Percentiles rank a stretch among this genome's conserved stretches.
These are phyloP conservation scores for Helarctos malayanus DNA, from an alignment of 2,797 vertebrate species.

Conservation along the genomic window DNA sequence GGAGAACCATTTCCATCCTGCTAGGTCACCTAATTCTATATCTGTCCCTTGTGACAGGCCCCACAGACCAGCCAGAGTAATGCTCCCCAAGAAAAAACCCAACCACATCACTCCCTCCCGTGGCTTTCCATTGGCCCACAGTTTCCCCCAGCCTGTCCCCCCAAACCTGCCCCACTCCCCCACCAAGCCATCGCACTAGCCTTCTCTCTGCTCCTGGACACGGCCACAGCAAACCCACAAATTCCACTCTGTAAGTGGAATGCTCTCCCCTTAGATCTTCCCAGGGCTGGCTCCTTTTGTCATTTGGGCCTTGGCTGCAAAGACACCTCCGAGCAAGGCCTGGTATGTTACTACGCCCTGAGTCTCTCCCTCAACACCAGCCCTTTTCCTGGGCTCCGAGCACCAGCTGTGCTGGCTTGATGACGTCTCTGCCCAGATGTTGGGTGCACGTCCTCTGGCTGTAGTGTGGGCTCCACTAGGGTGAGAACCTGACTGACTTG, in stretches of 20 bases:
- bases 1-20: background rate
- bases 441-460: background rate
- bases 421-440: background rate
- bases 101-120: rapidly evolving
- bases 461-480: background rate
- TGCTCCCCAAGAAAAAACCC: background rate
- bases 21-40: too few species aligned
- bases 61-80: background rate
- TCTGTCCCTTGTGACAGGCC: background rate
- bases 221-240: background rate
- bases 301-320: background rate
- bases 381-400: background rate
- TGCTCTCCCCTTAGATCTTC: background rate
- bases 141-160: too few species aligned
- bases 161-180: too few species aligned
- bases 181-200: background rate
- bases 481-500: background rate
- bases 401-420: background rate
- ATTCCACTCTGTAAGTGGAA: background rate
- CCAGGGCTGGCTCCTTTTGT: background rate
- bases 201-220: background rate
- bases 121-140: background rate
- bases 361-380: background rate
- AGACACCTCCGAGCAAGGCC: background rate
- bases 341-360: rapidly evolving